phyloP scores from a whole-genome alignment of 2,797 vertebrate species.

The Eurystomus glaucurus region DNA sequence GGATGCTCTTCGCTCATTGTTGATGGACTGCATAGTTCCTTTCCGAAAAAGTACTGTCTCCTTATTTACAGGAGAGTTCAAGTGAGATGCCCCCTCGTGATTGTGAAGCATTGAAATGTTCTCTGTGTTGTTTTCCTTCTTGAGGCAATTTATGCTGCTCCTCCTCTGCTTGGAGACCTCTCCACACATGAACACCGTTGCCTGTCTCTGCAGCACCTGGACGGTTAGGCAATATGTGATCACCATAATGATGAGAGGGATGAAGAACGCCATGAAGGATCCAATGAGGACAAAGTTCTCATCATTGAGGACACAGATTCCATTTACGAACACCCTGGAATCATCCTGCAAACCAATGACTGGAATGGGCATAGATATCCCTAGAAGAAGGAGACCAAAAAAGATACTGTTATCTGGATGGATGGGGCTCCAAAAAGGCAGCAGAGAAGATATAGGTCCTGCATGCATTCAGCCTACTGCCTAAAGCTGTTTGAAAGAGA shows the following conservation, averaged over 20 bases:
- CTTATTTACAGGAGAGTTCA: constrained; percentile 88
- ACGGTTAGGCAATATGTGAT: constrained; percentile 96
- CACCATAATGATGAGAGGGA: constrained; percentile 98
- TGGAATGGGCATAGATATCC: constrained; percentile 95
- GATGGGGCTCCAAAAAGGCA: not conserved
- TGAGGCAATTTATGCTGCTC: constrained; percentile 89
- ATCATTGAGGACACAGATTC: constrained; percentile 94
- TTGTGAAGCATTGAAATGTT: constrained; percentile 89
- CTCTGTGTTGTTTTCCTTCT: constrained; percentile 82
- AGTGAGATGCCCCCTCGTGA: constrained; percentile 87
- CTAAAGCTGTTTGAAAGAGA: not conserved
- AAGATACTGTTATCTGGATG: not conserved
- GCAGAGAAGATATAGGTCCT: not conserved
- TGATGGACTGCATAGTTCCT: constrained; percentile 98
- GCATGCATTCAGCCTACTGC: not conserved
- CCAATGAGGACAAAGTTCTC: constrained; percentile 95
- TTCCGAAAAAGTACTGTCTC: constrained; percentile 88
- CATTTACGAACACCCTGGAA: constrained; percentile 93
- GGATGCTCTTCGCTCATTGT: constrained; percentile 95
- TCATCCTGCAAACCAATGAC: constrained; percentile 95
- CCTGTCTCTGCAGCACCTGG: constrained; percentile 94
- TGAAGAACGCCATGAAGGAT: constrained; percentile 98
- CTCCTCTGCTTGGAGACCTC: constrained; percentile 85
- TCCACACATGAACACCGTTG: constrained; percentile 91
- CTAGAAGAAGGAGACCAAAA: constrained; percentile 75